These are phyloP conservation scores for Ptiloglossa arizonensis DNA, from an alignment of 1,140 invertebrate species.

Conservation along the genomic window DNA sequence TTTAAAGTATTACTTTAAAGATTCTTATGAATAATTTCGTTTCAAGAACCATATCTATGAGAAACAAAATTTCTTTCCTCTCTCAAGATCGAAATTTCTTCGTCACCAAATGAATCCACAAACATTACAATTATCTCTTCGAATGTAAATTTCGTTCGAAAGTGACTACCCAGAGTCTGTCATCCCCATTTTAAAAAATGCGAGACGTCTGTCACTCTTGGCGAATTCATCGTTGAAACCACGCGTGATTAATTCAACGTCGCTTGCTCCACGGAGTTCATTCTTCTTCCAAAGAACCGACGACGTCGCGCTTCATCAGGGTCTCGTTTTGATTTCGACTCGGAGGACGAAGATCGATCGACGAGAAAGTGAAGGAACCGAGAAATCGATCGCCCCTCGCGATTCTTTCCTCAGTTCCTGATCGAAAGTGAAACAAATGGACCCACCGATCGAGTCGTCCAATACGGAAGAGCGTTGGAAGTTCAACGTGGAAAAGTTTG, in stretches of 20 bases:
- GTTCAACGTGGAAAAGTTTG: neutral
- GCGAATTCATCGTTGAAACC: conserved; percentile 29
- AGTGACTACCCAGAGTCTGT: conserved; percentile 52
- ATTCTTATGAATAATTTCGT: too few species aligned
- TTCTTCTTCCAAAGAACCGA: conserved; percentile 36
- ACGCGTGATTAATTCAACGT: conserved; percentile 55
- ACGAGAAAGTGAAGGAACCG: neutral
- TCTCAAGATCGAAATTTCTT: too few species aligned
- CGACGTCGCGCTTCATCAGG: neutral
- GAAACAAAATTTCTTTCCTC: too few species aligned
- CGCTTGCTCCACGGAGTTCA: conserved; percentile 41
- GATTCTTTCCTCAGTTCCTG: too few species aligned
- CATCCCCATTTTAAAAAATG: conserved; percentile 43
- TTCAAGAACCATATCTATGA: too few species aligned
- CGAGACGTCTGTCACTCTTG: neutral
- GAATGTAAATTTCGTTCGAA: too few species aligned
- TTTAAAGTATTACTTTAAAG: too few species aligned
- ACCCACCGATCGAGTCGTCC: neutral
- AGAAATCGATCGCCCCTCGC: neutral
- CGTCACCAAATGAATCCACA: too few species aligned
- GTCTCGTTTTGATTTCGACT: neutral
- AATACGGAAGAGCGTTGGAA: neutral
- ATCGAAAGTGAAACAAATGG: conserved; percentile 20
- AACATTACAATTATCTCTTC: too few species aligned
- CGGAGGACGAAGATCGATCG: neutral